These are phyloP conservation scores for Lithobates sylvaticus DNA, from an alignment of 2,797 vertebrate genomes.

Conservation along the genomic window DNA sequence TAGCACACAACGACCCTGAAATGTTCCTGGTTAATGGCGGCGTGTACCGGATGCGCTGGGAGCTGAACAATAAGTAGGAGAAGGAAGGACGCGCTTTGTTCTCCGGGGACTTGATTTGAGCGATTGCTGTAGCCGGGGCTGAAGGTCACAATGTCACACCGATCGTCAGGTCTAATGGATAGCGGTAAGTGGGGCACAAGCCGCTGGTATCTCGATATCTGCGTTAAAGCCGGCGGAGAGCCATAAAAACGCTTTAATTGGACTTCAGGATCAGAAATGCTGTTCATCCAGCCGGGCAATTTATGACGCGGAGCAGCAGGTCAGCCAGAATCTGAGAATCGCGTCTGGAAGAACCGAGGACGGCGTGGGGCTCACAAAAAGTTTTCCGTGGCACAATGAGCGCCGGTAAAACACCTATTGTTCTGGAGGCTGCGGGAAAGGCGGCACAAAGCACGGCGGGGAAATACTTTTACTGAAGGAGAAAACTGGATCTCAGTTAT, in stretches of 20 bases:
- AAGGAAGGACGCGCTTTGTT: too few relatives aligned
- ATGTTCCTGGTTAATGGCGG: too few relatives aligned
- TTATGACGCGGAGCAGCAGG: constrained; percentile 11
- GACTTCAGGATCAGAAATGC: constrained; percentile 40
- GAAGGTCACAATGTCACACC: constrained; percentile 39
- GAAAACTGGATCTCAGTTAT: too few relatives aligned
- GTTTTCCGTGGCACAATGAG: background rate
- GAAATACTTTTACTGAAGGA: too few relatives aligned
- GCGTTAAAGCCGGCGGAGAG: too few relatives aligned
- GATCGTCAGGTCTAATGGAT: constrained; percentile 51
- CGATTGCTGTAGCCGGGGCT: background rate
- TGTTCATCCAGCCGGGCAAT: constrained; percentile 17
- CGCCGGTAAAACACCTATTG: background rate
- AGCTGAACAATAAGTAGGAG: too few relatives aligned
- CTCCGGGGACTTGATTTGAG: constrained; percentile 9
- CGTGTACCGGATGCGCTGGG: too few relatives aligned
- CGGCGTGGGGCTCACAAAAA: background rate
- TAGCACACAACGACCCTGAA: too few relatives aligned
- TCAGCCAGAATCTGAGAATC: constrained; percentile 19
- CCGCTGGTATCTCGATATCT: constrained; percentile 21
- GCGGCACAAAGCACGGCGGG: background rate
- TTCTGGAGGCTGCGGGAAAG: background rate
- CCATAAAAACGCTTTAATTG: constrained; percentile 28
- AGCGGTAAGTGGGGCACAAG: background rate
- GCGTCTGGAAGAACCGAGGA: background rate